phyloP scores from a whole-genome alignment of 2,888 invertebrate species.

The Cryptocephalus moraei region DNA sequence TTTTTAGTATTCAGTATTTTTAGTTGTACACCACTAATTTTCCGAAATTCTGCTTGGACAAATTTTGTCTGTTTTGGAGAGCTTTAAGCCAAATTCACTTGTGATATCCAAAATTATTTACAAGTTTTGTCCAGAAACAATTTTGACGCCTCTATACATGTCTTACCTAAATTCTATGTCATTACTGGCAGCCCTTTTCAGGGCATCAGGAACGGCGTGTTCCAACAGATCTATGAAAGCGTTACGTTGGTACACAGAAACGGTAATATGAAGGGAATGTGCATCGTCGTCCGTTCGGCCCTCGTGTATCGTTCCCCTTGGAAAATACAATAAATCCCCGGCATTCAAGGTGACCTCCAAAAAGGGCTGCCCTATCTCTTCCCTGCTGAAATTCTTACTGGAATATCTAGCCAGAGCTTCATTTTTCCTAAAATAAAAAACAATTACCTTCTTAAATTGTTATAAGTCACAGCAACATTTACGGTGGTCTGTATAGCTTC shows the following conservation, averaged over 20 bases:
- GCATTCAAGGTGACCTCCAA: constrained; percentile 69
- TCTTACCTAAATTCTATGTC: constrained; percentile 52
- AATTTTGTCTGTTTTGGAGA: too few relatives aligned
- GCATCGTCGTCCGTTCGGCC: constrained; percentile 64
- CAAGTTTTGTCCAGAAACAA: too few relatives aligned
- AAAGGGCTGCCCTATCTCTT: constrained; percentile 69
- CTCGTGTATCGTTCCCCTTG: constrained; percentile 80
- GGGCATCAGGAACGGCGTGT: constrained; percentile 62
- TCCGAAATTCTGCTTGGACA: too few relatives aligned
- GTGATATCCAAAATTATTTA: too few relatives aligned
- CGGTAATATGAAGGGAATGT: constrained; percentile 90
- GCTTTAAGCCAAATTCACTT: too few relatives aligned
- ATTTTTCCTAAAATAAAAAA: constrained; percentile 10
- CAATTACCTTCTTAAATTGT: not conserved
- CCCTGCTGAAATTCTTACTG: constrained; percentile 63
- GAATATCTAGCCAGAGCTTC: constrained; percentile 65
- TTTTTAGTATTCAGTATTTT: too few relatives aligned
- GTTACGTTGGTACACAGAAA: constrained; percentile 86
- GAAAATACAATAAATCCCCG: constrained; percentile 91
- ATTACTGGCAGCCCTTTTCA: constrained; percentile 59
- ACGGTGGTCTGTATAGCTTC: constrained; percentile 77
- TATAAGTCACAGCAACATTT: constrained; percentile 12
- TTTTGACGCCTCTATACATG: too few relatives aligned
- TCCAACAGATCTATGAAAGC: constrained; percentile 85
- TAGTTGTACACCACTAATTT: too few relatives aligned